These are phyloP conservation scores for Isoperla grammatica DNA, from an alignment of 2,888 invertebrate species.

Conservation along the genomic window DNA sequence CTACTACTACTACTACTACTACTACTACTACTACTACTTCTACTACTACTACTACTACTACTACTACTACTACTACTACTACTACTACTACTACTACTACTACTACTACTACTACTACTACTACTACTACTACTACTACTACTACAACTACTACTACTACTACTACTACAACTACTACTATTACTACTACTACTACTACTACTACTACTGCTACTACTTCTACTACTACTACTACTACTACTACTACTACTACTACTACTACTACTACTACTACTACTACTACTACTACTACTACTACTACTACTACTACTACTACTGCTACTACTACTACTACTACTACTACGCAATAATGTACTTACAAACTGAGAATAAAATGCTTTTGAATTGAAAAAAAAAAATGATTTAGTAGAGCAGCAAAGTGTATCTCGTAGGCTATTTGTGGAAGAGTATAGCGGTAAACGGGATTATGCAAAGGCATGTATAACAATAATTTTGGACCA, in stretches of 20 bases:
- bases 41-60: not conserved
- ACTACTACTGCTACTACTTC: not conserved
- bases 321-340: conserved; percentile 12
- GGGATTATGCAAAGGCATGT: too few species aligned
- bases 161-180: too few species aligned
- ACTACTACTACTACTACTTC: conserved; percentile 9
- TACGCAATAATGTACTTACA: too few species aligned
- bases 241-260: conserved; percentile 12
- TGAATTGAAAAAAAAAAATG: too few species aligned
- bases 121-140: not conserved
- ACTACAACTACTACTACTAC: not conserved
- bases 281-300: conserved; percentile 12
- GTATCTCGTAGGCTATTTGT: too few species aligned
- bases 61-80: not conserved
- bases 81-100: not conserved
- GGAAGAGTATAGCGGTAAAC: too few species aligned
- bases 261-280: conserved; percentile 12
- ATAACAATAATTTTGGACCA: too few species aligned
- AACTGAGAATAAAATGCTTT: too few species aligned
- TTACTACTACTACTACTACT: too few species aligned
- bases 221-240: conserved; percentile 12
- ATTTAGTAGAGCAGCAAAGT: too few species aligned
- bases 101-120: not conserved
- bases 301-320: conserved; percentile 12
- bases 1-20: conserved; percentile 12